Percentiles rank a stretch among this genome's conserved stretches.
Conservation (phyloP, 1,140 invertebrate species). For the Sipha flava region DNA sequence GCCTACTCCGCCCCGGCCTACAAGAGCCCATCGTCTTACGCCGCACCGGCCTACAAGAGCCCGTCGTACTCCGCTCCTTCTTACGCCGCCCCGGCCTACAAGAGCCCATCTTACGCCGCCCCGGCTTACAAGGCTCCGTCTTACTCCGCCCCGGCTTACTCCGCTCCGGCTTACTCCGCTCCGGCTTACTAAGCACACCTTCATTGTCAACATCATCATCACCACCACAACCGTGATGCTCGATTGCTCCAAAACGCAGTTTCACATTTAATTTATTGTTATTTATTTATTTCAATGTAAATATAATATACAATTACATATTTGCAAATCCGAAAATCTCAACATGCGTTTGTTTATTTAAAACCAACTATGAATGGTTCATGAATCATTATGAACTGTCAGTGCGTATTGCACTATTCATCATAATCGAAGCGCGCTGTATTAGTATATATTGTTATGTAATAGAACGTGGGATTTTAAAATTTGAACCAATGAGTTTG, state of each 20-base stretch:
- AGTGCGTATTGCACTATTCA: no score
- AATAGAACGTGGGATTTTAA: background rate
- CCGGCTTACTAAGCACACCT: conserved; percentile 35
- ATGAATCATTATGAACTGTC: no score
- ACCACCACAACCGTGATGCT: no score
- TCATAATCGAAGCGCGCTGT: no score
- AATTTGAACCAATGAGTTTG: background rate
- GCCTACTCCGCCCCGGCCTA: conserved; percentile 30
- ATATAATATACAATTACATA: conserved; percentile 21
- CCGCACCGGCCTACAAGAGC: background rate
- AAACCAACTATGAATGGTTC: no score
- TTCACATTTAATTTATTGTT: conserved; percentile 25
- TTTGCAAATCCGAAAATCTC: background rate
- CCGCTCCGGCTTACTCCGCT: conserved; percentile 38
- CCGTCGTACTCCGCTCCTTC: conserved; percentile 9
- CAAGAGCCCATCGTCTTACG: conserved; percentile 7
- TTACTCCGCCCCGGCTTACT: conserved; percentile 33
- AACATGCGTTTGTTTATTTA: background rate
- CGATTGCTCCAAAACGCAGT: background rate
- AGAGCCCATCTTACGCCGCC: conserved; percentile 30
- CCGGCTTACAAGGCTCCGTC: conserved; percentile 33
- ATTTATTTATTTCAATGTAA: conserved; percentile 30
- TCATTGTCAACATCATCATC: no score
- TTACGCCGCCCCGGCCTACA: conserved; percentile 37
- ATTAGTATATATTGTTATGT: background rate